Base-by-base conservation (phyloP, 2,797 vertebrate species). In the Tiaroga cobitis region DNA sequence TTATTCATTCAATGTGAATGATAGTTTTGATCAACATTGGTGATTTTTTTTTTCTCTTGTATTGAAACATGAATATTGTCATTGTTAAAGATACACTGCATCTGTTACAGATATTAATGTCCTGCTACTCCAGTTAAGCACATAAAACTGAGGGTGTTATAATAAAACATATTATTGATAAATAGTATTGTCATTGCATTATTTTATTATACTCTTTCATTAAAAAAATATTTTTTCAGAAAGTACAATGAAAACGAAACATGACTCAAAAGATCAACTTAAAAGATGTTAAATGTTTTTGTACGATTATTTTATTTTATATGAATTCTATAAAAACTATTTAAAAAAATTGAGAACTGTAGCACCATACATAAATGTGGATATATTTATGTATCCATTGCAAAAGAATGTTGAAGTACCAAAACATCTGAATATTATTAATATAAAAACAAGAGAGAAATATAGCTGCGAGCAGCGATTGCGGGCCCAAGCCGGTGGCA, bases 1-100 rank as follows among this genome's bases (percentile, higher is more conserved):
- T 83, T 78, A 79, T 84, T 86, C 68, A 68, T 75, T 87, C 43
- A 74, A 72, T 61, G 68, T 79, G 21, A 86, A 85, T 88, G 70
- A 86, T 80, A 80, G 74, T 86, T 86, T 84, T 41, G 29, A 73
- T n/a, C n/a, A 43, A 34, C 46, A 65, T 16, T 43, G 54, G 32
- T 63, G 67, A 72, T n/a, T 70, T 46, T 81, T 29, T 26, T 79
- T 15, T 39, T 51, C 39, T 68, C 39, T 86, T 24, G 69, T 63
- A 82, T 63, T 80, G 61, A 70, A 82, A 49, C 46, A 41, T 82
- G 76, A 72, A 72, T 86, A 75, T 67, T 86, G 86, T 86, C 37
- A 21, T 81, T 69, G 79, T 41, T 43, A 82, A 82, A 29, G 3
- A 72, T 43, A 72, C 37, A 37, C 51, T 59, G 24, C 46, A 81